Evolutionary conservation across 2,888 invertebrate genomes (phyloP).

Genomic region (Mesochorus sp.): DNA sequence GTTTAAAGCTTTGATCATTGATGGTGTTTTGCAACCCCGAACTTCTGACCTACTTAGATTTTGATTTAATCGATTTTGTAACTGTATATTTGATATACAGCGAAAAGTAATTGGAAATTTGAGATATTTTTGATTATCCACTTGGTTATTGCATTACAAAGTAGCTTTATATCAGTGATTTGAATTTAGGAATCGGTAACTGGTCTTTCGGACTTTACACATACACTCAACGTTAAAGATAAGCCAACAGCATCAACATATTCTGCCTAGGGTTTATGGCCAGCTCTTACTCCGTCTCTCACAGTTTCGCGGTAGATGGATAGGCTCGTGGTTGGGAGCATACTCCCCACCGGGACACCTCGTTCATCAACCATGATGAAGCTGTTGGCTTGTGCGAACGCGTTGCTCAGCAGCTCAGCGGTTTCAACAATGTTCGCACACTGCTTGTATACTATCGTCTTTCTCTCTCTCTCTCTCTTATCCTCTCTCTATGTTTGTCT

Average conservation of each 20-base stretch:
- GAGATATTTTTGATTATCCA: too few species aligned
- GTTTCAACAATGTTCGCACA: constrained; percentile 31
- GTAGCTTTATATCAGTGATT: neutral
- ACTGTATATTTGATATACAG: too few species aligned
- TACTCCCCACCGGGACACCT: constrained; percentile 64
- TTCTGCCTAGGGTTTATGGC: constrained; percentile 23
- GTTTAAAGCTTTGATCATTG: too few species aligned
- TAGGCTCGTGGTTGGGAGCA: constrained; percentile 67
- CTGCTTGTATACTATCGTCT: constrained; percentile 6
- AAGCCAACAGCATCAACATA: constrained; percentile 29
- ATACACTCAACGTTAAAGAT: neutral
- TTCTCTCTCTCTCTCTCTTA: too few species aligned
- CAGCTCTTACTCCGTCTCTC: constrained; percentile 45
- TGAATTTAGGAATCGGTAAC: constrained; percentile 12
- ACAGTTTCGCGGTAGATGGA: constrained; percentile 62
- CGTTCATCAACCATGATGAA: constrained; percentile 71
- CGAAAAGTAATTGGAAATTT: too few species aligned
- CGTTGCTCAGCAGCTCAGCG: constrained; percentile 4
- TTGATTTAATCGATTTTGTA: too few species aligned
- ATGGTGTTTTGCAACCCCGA: too few species aligned
- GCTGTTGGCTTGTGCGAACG: constrained; percentile 69
- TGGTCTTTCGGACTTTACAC: neutral
- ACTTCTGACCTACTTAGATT: too few species aligned
- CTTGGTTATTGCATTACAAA: too few species aligned
- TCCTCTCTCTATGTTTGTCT: too few species aligned